Base-by-base conservation (phyloP, 2,888 invertebrate genomes). In the Hydropsyche betteni region DNA sequence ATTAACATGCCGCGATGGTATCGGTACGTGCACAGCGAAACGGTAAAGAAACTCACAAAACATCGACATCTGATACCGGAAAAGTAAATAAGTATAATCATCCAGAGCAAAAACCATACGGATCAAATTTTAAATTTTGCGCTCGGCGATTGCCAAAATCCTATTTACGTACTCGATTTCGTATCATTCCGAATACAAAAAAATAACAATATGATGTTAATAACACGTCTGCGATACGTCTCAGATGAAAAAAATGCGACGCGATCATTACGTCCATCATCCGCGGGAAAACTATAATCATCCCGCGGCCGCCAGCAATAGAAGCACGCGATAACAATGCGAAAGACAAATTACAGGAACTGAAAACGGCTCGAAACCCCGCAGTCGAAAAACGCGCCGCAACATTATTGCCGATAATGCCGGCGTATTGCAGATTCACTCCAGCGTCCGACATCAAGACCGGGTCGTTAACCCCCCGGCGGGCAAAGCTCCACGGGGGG, bases 241-340 rank as follows among this genome's bases (percentile, higher is more conserved):
- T 10, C 5, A 64, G 4, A 64, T 5, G n/a, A 64, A 64, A 61
- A n/a, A 55, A 55, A 55, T 10, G 14, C 16, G 55, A 33, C 61
- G 4, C 61, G 61, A 61, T 61, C 24, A 61, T 61, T 33, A 36
- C 24, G 64, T 36, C 33, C 10, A 61, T 44, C 10, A 24, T 58
- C 24, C 33, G 7, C 64, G 12, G 24, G 34, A 36, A 64, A 64
- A 64, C 34, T 64, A n/a, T 64, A 64, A 64, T 64, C 64, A 36
- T 36, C 34, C 36, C 3, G 64, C 10, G 24, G 10, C 24, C 16
- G 61, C 61, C 6, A 7, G 64, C 5, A 33, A 64, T 64, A 64
- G 64, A 64, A 64, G 36, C 64, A 64, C 64, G 64, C 64, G 64
- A 64, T 64, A 64, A 64, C 64, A 64, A 64, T 36, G 36, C 64